Evolutionary conservation across 2,797 vertebrate species (phyloP).

Genomic region (Xerus rutilus): DNA sequence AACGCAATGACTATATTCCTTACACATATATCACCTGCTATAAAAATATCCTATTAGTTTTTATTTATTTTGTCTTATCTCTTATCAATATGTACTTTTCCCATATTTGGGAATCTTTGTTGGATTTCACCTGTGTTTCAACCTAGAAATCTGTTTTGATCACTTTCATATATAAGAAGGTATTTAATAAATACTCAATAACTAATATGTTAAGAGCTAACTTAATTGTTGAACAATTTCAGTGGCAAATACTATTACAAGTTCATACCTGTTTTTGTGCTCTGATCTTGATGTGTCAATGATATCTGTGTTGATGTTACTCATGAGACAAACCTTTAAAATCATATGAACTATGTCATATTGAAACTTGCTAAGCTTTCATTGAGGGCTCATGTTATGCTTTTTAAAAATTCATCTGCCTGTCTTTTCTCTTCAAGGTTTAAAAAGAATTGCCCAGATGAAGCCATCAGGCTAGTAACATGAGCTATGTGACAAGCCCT

Average conservation of each 20-base stretch:
- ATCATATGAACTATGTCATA: not conserved
- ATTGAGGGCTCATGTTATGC: not conserved
- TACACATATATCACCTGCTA: not conserved
- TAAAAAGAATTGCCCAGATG: not conserved
- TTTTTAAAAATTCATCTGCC: not conserved
- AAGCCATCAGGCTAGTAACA: not conserved
- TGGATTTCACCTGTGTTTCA: not conserved
- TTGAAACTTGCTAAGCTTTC: not conserved
- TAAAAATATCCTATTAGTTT: not conserved
- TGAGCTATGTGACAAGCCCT: not conserved
- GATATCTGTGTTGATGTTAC: not conserved
- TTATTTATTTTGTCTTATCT: not conserved
- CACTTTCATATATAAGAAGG: not conserved
- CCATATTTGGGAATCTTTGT: not conserved
- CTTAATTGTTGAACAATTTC: not conserved
- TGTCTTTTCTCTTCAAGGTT: constrained; percentile 26
- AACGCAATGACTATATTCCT: not conserved
- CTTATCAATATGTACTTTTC: not conserved
- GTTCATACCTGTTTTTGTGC: not conserved
- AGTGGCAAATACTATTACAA: not conserved
- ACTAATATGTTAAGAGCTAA: not conserved
- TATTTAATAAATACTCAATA: constrained; percentile 30
- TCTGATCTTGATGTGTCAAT: not conserved
- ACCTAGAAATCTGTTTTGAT: not conserved
- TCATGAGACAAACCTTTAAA: not conserved